These are phyloP conservation scores for Pterocles burchelli DNA, from an alignment of 2,113 vertebrate species.

Conservation along the genomic window DNA sequence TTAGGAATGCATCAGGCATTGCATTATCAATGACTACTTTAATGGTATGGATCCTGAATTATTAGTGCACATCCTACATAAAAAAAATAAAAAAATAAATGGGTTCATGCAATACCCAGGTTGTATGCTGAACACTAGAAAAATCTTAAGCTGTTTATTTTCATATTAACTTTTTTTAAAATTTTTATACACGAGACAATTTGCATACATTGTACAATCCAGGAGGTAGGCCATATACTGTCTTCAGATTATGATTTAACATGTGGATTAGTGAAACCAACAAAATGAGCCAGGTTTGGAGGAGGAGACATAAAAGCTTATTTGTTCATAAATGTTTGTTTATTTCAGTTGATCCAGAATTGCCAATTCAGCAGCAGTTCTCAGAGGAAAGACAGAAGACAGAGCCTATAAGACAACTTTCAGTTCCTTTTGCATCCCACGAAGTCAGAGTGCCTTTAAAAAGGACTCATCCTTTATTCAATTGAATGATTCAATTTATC, in stretches of 20 bases:
- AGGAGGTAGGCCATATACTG: neutral
- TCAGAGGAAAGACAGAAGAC: neutral
- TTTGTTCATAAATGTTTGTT: neutral
- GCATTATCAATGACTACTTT: neutral
- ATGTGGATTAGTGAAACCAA: neutral
- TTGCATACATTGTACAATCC: neutral
- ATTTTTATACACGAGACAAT: neutral
- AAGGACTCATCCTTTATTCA: neutral
- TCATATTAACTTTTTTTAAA: neutral
- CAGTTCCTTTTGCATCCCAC: neutral
- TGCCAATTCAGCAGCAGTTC: neutral
- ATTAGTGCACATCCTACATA: neutral
- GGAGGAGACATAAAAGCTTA: neutral
- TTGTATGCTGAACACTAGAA: neutral
- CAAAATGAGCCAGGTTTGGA: neutral
- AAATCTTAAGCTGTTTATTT: neutral
- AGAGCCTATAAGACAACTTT: neutral
- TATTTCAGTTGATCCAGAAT: neutral
- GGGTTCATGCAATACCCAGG: neutral
- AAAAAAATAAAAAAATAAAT: neutral
- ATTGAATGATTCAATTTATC: neutral
- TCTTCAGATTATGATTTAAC: neutral
- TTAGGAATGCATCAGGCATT: neutral
- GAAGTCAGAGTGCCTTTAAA: neutral
- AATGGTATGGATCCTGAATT: neutral